phyloP scores from a whole-genome alignment of 1,140 invertebrate species.

The Mesaphorura yosii region DNA sequence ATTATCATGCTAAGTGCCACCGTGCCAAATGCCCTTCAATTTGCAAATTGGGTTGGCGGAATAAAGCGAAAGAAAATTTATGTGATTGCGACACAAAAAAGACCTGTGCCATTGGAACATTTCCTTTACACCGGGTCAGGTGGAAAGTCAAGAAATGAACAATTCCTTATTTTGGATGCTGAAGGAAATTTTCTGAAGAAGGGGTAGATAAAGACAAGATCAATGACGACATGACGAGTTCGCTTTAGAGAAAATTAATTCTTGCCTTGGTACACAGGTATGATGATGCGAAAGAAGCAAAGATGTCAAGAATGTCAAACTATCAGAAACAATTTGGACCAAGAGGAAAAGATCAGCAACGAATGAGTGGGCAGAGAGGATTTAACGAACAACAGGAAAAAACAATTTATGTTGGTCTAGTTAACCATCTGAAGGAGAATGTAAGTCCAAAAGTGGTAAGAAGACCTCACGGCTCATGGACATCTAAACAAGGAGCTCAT shows the following conservation, averaged over 20 bases:
- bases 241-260: neutral
- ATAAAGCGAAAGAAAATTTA: slow-evolving; percentile 87
- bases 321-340: slow-evolving; percentile 46
- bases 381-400: slow-evolving; percentile 48
- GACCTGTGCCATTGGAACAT: slow-evolving; percentile 92
- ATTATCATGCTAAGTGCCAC: slow-evolving; percentile 97
- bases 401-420: slow-evolving; percentile 71
- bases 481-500: too few species aligned
- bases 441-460: slow-evolving; percentile 19
- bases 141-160: slow-evolving; percentile 66
- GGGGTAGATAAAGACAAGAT: slow-evolving; percentile 43
- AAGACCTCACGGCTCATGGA: neutral
- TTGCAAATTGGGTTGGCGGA: slow-evolving; percentile 93
- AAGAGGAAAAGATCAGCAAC: too few species aligned
- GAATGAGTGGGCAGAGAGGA: slow-evolving; percentile 32
- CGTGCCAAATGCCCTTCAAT: slow-evolving; percentile 90
- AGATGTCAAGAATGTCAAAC: slow-evolving; percentile 48
- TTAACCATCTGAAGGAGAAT: slow-evolving; percentile 59
- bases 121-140: slow-evolving; percentile 79
- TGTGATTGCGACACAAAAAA: slow-evolving; percentile 83
- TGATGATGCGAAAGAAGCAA: slow-evolving; percentile 54
- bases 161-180: slow-evolving; percentile 71
- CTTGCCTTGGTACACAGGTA: slow-evolving; percentile 32
- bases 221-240: neutral
- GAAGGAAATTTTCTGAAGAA: slow-evolving; percentile 54